Conservation (phyloP, 2,888 invertebrate species). For the Phortica okadai region DNA sequence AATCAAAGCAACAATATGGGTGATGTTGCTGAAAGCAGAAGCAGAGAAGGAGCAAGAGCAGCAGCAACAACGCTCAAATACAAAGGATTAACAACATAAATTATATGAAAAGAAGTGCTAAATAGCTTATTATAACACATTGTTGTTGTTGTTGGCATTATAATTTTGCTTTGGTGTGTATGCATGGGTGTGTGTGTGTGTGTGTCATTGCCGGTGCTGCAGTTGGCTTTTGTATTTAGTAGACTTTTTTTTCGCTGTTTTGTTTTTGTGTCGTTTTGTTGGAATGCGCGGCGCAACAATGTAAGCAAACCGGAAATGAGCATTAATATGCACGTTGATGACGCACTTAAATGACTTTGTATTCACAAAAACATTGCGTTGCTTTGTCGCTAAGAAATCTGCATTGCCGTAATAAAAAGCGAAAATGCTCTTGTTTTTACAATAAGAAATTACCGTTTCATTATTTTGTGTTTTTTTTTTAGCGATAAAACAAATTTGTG, state of each 20-base stretch:
- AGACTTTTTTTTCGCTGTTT: not conserved
- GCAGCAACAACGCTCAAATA: conserved; percentile 23
- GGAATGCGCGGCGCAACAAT: not conserved
- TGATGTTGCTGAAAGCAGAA: not conserved
- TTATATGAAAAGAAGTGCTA: conserved; percentile 65
- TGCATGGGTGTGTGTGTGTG: not conserved
- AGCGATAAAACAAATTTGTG: not conserved
- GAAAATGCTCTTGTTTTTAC: not conserved
- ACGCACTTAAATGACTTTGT: conserved; percentile 1
- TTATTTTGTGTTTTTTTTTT: not conserved
- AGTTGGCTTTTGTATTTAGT: conserved; percentile 13
- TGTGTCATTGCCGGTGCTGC: not conserved
- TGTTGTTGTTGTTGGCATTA: conserved; percentile 15
- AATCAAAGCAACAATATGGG: not conserved
- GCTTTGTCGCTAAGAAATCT: not conserved
- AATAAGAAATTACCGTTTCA: not conserved
- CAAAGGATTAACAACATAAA: conserved; percentile 66
- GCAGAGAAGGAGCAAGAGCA: conserved; percentile 27
- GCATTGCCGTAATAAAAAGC: not conserved
- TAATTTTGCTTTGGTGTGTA: not conserved
- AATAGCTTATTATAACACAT: conserved; percentile 60
- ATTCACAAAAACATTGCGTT: not conserved
- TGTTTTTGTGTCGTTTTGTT: not conserved
- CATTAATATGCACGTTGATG: conserved; percentile 7
- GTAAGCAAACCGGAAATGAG: conserved; percentile 8